These are phyloP conservation scores for Cantharis lateralis DNA, from an alignment of 2,888 invertebrate genomes.

Conservation along the genomic window DNA sequence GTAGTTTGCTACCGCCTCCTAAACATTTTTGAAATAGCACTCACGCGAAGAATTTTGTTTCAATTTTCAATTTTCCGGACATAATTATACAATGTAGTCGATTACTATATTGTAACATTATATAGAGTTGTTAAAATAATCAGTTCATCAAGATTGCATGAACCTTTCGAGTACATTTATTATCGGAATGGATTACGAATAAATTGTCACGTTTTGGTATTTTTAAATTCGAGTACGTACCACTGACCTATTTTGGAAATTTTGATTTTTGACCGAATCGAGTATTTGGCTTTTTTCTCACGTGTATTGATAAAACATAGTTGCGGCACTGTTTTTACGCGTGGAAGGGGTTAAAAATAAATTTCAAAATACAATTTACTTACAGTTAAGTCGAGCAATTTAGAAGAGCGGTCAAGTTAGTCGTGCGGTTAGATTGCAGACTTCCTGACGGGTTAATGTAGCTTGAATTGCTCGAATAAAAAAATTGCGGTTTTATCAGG, in stretches of 20 bases:
- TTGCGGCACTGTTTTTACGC: too few relatives aligned
- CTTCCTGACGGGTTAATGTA: not conserved
- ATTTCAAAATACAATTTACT: too few relatives aligned
- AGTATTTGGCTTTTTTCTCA: not conserved
- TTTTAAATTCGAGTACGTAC: not conserved
- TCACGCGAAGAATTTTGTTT: too few relatives aligned
- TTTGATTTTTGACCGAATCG: not conserved
- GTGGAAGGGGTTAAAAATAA: too few relatives aligned
- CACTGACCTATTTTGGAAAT: not conserved
- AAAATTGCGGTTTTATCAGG: not conserved
- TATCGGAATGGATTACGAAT: not conserved
- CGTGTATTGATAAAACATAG: too few relatives aligned
- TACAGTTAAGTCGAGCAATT: too few relatives aligned
- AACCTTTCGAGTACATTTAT: not conserved
- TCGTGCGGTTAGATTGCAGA: not conserved
- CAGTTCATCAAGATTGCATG: not conserved
- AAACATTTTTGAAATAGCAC: too few relatives aligned
- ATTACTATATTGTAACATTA: too few relatives aligned
- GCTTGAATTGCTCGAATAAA: not conserved
- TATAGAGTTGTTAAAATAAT: not conserved
- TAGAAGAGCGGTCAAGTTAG: not conserved
- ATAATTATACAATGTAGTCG: too few relatives aligned
- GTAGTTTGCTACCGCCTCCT: too few relatives aligned
- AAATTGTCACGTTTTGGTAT: not conserved
- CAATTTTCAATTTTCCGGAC: too few relatives aligned